Evolutionary conservation across 2,797 vertebrate species (phyloP), one percentile per base, ranked within the genome.

Genomic region (Hephaestus fuliginosus): DNA sequence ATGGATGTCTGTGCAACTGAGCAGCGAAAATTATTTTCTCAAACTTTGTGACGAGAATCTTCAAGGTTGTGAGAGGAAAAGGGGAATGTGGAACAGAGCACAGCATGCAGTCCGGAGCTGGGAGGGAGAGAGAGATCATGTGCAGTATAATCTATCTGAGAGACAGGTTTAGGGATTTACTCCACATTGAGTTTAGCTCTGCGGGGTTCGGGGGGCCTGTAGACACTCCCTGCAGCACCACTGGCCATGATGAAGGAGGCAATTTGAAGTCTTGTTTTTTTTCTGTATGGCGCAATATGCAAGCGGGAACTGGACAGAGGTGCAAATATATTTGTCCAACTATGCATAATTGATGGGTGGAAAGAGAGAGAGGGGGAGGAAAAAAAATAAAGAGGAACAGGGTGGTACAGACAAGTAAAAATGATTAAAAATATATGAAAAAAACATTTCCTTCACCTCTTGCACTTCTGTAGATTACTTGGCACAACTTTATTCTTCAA

Each of bases 141-240:
- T 49, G 81, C 73, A 81, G 61, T 57, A 46, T 84, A 88, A 88
- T 92, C 71, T 83, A 82, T 88, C 68, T 76, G 80, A 77, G 71
- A 87, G 87, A 86, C 76, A 81, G 84, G 83, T 84, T 79, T 85
- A 76, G 48, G 88, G 88, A 91, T 91, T 91, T 89, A 82, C 80
- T 83, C 80, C 81, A 88, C 78, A 78, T 65, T 64, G 83, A 76
- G 86, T 70, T 78, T 33, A 67, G 69, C 91, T 74, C 87, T 70
- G 81, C 77, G 43, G 80, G 86, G 78, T 71, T 63, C 36, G 9
- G 58, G 56, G 70, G 57, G 56, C 66, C 58, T 61, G 48, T 51
- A 80, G 68, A 86, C 83, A 83, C 75, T 72, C 73, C 58, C 84
- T 76, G 74, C 84, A 79, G 78, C 69, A 76, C 57, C 70, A 63